phyloP scores from a whole-genome alignment of 2,113 vertebrate genomes.

The Eonycteris spelaea region DNA sequence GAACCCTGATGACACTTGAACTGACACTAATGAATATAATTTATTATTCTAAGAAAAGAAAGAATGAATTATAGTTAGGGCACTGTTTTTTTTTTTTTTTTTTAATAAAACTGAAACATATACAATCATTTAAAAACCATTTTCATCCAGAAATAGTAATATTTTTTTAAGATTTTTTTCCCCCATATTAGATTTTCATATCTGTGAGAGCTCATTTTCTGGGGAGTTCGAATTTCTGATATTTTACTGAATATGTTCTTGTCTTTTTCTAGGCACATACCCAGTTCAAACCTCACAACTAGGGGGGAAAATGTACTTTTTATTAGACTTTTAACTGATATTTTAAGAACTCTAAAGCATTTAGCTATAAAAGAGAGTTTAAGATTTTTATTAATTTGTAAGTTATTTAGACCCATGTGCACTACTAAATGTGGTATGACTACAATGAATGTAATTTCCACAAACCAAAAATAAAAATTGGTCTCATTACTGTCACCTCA shows the following conservation, averaged over 20 bases:
- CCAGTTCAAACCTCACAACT: neutral
- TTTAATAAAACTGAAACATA: neutral
- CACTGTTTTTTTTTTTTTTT: neutral
- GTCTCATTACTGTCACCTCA: neutral
- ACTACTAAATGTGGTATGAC: neutral
- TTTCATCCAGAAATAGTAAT: neutral
- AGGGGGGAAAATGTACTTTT: neutral
- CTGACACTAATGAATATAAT: neutral
- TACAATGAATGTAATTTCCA: constrained; percentile 16
- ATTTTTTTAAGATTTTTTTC: neutral
- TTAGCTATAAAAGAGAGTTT: neutral
- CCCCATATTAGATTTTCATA: neutral
- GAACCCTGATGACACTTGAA: neutral
- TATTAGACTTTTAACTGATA: neutral
- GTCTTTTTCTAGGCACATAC: neutral
- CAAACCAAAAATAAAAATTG: constrained; percentile 9
- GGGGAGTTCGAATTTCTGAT: neutral
- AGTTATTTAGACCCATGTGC: neutral
- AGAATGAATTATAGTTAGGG: neutral
- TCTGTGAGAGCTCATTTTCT: neutral
- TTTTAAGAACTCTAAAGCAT: neutral
- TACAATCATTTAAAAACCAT: neutral
- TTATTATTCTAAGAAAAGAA: neutral
- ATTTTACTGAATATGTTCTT: neutral
- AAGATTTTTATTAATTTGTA: neutral